These are phyloP conservation scores for Drosophila anomalata DNA, from an alignment of 2,888 invertebrate species.

Conservation along the genomic window DNA sequence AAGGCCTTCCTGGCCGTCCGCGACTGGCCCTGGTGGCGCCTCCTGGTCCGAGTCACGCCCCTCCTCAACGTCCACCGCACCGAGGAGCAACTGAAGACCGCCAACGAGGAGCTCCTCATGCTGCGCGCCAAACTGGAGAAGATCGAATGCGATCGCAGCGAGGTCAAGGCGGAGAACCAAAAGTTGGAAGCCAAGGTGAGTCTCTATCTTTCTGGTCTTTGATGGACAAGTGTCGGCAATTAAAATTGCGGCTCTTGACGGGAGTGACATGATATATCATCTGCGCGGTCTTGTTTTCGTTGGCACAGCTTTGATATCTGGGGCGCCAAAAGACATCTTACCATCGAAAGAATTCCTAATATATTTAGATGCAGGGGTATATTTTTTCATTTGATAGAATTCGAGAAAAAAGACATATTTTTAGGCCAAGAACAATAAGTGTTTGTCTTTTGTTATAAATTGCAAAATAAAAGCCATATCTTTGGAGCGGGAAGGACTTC, in stretches of 20 bases:
- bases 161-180: constrained; percentile 94
- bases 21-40: constrained; percentile 99
- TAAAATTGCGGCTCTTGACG: constrained; percentile 44
- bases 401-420: not conserved
- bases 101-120: constrained; percentile 94
- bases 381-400: constrained; percentile 4
- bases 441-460: not conserved
- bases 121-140: constrained; percentile 93
- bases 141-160: constrained; percentile 92
- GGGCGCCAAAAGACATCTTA: constrained; percentile 56
- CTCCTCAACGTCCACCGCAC: constrained; percentile 96
- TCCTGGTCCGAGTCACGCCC: constrained; percentile 95
- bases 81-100: constrained; percentile 92
- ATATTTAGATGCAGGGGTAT: constrained; percentile 23
- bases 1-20: constrained; percentile 95
- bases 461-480: too few species aligned
- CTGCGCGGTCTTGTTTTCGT: constrained; percentile 35
- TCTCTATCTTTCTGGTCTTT: constrained; percentile 30
- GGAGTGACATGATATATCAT: constrained; percentile 37
- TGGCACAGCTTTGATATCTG: constrained; percentile 51
- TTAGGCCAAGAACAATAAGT: constrained; percentile 12
- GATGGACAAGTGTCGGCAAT: constrained; percentile 34
- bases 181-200: constrained; percentile 96
- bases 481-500: too few species aligned
- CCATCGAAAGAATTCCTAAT: constrained; percentile 17